Evolutionary conservation across 2,797 vertebrate genomes (phyloP), one percentile per base, ranked within the genome.

Genomic region (Sebastes steindachneri): DNA sequence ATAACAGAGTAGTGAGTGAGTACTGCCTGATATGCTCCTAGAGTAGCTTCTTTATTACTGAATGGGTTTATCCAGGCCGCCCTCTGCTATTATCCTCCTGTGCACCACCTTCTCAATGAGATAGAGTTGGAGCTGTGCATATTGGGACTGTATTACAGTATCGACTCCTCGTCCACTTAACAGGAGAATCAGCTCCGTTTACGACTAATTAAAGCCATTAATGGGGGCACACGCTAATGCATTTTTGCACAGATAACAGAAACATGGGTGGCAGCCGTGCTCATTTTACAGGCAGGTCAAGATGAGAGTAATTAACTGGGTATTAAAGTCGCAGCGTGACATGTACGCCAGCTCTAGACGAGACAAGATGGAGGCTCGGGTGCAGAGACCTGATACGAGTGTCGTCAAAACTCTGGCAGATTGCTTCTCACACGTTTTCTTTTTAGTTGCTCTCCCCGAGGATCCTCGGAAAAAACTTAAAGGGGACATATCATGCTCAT

Each of bases 131-230:
- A 85, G 82, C 68, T 4, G 58, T 62, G 80, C 81, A 77, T 83
- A 85, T 85, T 78, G 63, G 77, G 91, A 84, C 84, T 79, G 73
- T 82, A 82, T 93, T 91, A 91, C 89, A 74, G 73, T 86, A 92
- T 94, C 79, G 86, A 92, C 90, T 91, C 80, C 70, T 86, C 71
- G 73, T 90, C 90, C 92, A 89, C 86, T 94, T 93, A 93, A 88
- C 87, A 68, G 82, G 87, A 82, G 87, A 90, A 94, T 93, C 85
- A 84, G 88, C 87, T 92, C 80, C 62, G 77, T 95, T 95, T 94
- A 93, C 89, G 76, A 94, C 90, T 95, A 95, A 95, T 96, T 96
- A 95, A 95, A 94, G 90, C 90, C 90, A 91, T 95, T 95, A 94
- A 87, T 92, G 59, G 85, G 89, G 93, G 84, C 89, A 84, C 88